These are phyloP conservation scores for Tadarida brasiliensis DNA, from an alignment of 2,797 vertebrate species.

Conservation along the genomic window DNA sequence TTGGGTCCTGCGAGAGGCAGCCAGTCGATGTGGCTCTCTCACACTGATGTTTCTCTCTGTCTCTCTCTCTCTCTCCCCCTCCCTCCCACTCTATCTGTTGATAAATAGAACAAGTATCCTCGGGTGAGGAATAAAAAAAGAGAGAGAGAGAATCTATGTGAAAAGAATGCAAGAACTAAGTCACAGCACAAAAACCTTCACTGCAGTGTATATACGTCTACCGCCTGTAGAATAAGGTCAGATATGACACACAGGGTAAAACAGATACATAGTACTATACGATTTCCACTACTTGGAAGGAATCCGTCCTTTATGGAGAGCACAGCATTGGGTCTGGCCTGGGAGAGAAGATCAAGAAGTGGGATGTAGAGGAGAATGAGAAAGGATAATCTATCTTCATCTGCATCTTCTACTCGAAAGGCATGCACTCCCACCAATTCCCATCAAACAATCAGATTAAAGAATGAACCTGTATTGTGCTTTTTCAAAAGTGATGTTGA, in stretches of 20 bases:
- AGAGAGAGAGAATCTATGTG: not conserved
- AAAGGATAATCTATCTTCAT: not conserved
- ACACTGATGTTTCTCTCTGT: too few relatives aligned
- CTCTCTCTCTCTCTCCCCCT: too few relatives aligned
- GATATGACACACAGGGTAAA: not conserved
- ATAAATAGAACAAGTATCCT: too few relatives aligned
- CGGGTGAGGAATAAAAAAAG: too few relatives aligned
- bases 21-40: too few relatives aligned
- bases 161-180: not conserved
- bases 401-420: not conserved
- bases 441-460: not conserved
- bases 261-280: not conserved
- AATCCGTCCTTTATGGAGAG: not conserved
- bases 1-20: too few relatives aligned
- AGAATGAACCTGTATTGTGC: not conserved
- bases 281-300: not conserved
- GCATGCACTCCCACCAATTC: not conserved
- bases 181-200: not conserved
- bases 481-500: not conserved
- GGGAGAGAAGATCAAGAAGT: not conserved
- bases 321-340: not conserved
- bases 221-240: not conserved
- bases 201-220: not conserved
- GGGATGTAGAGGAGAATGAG: not conserved
- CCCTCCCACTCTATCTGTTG: too few relatives aligned